These are phyloP conservation scores for Melanargia galathea DNA, from an alignment of 2,888 invertebrate species.

Conservation along the genomic window DNA sequence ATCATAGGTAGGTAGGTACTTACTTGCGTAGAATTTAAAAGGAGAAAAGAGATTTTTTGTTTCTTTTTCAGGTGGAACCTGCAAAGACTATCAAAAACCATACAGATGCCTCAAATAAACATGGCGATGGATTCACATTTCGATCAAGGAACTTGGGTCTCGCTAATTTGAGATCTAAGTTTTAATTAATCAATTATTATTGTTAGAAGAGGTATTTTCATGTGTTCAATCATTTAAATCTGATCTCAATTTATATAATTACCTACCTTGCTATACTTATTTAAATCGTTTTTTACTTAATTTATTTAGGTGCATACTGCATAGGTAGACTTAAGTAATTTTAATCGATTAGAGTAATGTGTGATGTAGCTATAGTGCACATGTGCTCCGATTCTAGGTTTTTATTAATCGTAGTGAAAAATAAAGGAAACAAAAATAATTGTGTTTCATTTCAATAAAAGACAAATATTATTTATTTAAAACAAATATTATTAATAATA, in stretches of 20 bases:
- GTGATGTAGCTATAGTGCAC: slow-evolving; percentile 21
- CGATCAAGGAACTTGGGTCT: slow-evolving; percentile 63
- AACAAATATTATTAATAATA: slow-evolving; percentile 40
- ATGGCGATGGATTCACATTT: slow-evolving; percentile 60
- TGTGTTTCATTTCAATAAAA: slow-evolving; percentile 38
- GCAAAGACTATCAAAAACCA: slow-evolving; percentile 60
- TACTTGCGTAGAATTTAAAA: too few species aligned
- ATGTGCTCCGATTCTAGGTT: background rate
- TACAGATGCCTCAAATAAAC: slow-evolving; percentile 43
- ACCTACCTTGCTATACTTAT: background rate
- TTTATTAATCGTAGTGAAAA: background rate
- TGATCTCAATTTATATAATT: slow-evolving; percentile 9
- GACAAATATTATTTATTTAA: slow-evolving; percentile 32
- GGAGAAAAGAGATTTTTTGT: too few species aligned
- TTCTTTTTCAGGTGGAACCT: slow-evolving; percentile 65
- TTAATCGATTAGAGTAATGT: slow-evolving; percentile 1
- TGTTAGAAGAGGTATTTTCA: slow-evolving; percentile 41
- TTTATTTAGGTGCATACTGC: background rate
- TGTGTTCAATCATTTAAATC: slow-evolving; percentile 46
- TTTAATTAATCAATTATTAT: slow-evolving; percentile 45
- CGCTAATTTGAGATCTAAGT: slow-evolving; percentile 64
- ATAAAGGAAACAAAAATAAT: background rate
- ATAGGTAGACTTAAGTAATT: background rate
- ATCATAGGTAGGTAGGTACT: too few species aligned
- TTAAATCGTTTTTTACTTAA: background rate